A percentile compares a stretch with the other conserved stretches of the same genome.
phyloP scores from a whole-genome alignment of 2,888 invertebrate genomes.

The Tipula confusa region DNA sequence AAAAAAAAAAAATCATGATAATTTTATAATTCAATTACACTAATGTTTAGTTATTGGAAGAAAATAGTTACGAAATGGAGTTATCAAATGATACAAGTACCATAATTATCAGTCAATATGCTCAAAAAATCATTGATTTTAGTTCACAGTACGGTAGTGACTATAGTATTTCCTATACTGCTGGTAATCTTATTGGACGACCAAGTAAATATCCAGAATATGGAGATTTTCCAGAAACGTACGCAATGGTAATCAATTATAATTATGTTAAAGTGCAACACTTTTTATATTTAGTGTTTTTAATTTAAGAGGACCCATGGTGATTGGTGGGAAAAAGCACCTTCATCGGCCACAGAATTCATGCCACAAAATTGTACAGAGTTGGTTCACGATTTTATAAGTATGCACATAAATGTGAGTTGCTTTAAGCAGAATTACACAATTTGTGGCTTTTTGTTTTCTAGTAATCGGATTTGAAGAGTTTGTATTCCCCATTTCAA shows the following conservation, averaged over 20 bases:
- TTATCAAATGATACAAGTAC: not conserved
- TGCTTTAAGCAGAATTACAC: not conserved
- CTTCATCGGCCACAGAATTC: conserved; percentile 64
- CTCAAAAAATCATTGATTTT: conserved; percentile 71
- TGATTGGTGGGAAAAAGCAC: conserved; percentile 78
- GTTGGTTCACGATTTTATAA: conserved; percentile 76
- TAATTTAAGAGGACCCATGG: conserved; percentile 71
- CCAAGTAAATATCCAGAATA: conserved; percentile 82
- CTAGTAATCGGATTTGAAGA: conserved; percentile 48
- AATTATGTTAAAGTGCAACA: not conserved
- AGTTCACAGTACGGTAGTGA: conserved; percentile 89
- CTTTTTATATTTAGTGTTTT: conserved; percentile 26
- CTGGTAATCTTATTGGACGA: conserved; percentile 78
- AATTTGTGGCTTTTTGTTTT: conserved; percentile 34
- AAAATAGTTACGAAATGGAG: not conserved
- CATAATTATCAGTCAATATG: conserved; percentile 66
- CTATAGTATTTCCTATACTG: conserved; percentile 82
- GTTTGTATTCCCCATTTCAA: conserved; percentile 48
- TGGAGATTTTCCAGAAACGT: conserved; percentile 87
- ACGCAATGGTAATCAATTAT: conserved; percentile 74
- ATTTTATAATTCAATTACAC: not conserved
- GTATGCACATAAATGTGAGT: conserved; percentile 47
- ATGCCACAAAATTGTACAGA: conserved; percentile 66
- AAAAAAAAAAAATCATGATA: not conserved
- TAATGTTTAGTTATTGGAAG: not conserved